Evolutionary conservation across 1,140 invertebrate genomes (phyloP), one percentile per base, ranked within the genome.

Genomic region (Aphidius ervi): DNA sequence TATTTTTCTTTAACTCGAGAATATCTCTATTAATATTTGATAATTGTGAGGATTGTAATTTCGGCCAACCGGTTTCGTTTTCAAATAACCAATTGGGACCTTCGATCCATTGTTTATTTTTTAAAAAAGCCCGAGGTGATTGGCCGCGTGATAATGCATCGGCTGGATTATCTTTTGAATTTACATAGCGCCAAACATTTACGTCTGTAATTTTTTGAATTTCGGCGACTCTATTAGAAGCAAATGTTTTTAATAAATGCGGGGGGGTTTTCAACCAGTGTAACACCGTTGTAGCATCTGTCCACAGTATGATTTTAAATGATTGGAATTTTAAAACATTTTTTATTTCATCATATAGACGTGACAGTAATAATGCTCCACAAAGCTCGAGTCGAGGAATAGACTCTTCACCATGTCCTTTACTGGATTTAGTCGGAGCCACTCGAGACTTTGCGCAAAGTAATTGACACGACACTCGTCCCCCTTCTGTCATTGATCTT

Each of bases 301-400:
- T 58, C 57, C 57, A 58, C 16, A 40, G 9, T 23, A 40, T 41
- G 3, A 50, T 37, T 43, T 43, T 37, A 50, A n/a, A 5, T 5
- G 50, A 23, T 42, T 31, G 10, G 1, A 43, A 9, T 42, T 58
- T 42, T 6, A 58, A 41, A 3, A 53, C 54, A 31, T 53, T 9
- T 42, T 41, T 8, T 8, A 50, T 55, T 5, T 23, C 43, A n/a
- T 31, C 23, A 5, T 9, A 50, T n/a, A 66, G 43, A 23, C 40
- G 42, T 8, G 54, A 10, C 1, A 63, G 47, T 10, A 56, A 9
- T 20, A 49, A 5, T 5, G 65, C 65, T 6, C 56, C 62, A 45
- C 57, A 62, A 5, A 66, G 20, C 16, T 66, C 65, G 1, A 63
- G 49, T 50, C 65, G 50, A 0, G 62, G 61, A 5, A 66, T 62